Base-by-base conservation (phyloP, 2,113 vertebrate species). In the Pavo muticus region DNA sequence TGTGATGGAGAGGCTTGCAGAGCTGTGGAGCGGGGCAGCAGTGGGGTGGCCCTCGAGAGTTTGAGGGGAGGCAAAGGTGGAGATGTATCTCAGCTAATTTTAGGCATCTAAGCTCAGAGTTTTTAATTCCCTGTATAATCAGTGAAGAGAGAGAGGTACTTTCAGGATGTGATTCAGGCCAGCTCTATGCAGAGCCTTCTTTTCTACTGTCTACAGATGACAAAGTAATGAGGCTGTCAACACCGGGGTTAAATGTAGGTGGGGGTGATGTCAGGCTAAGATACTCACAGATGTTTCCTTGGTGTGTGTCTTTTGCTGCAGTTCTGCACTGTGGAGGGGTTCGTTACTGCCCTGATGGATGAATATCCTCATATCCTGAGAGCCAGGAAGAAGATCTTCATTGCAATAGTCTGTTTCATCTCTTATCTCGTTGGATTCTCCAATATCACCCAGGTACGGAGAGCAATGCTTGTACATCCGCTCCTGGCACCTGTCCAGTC, bases 271-370 rank as follows among this genome's bases (percentile, higher is more conserved):
- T 29, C 57, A 52, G 27, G 32, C 42, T 81, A 47, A 69, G 45
- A 35, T 47, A 35, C 15, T 44, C 37, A 59, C 4, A 14, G 30
- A 8, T 25, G 5, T 59, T 7, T 76, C 45, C 17, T 88, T 25
- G 14, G 4, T 93, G 19, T 74, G 8, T 70, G 47, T 14, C 5
- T 92, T 88, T 50, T 70, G 50, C 37, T 11, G 2, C 40, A 99
- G 99, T 99, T 99, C 96, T 99, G 99, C 94, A 99, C 99, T 0
- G 98, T 99, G 84, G 99, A 99, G 93, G 99, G 99, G 42, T 99
- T 99, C 95, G 98, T 99, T 96, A 99, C 99, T 25, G 98, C 99
- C 42, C 97, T 99, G 85, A 97, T 98, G 96, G 99, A 99, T 78
- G 99, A 99, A 61, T 99, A 98, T 67, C 99, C 99, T 61, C 71